These are phyloP conservation scores for Paedocypris micromegethes DNA, from an alignment of 2,797 vertebrate genomes.

Conservation along the genomic window DNA sequence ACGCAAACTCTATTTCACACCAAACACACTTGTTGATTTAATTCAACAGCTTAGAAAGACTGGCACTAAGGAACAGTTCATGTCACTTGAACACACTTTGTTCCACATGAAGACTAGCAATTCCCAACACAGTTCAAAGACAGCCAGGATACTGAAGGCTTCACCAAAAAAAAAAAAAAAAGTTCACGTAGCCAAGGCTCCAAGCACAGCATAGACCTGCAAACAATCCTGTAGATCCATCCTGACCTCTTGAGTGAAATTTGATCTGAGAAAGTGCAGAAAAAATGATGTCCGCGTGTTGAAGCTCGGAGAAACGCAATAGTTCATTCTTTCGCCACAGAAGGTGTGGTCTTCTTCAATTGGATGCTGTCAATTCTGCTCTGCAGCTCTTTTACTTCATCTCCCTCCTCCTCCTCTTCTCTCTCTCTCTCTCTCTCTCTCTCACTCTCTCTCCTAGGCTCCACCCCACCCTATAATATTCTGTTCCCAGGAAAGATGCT, in stretches of 20 bases:
- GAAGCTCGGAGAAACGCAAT: slow-evolving; percentile 9
- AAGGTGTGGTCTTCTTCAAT: slow-evolving; percentile 31
- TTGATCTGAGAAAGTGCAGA: too few species aligned
- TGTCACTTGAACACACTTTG: not conserved
- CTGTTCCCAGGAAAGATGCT: slow-evolving; percentile 54
- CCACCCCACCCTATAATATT: slow-evolving; percentile 15
- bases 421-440: slow-evolving; percentile 25
- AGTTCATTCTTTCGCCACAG: slow-evolving; percentile 14
- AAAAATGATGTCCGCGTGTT: not conserved
- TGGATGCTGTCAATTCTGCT: slow-evolving; percentile 37
- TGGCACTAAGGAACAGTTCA: not conserved
- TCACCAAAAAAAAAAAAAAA: too few species aligned
- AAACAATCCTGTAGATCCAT: too few species aligned
- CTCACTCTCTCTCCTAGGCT: slow-evolving; percentile 24
- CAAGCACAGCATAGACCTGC: too few species aligned
- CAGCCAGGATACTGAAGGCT: too few species aligned
- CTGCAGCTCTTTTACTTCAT: slow-evolving; percentile 38
- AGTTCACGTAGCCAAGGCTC: too few species aligned
- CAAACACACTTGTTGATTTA: not conserved
- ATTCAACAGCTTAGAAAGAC: not conserved
- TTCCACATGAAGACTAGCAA: too few species aligned
- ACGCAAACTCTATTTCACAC: not conserved
- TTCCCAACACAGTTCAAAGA: too few species aligned
- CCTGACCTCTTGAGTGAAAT: too few species aligned
- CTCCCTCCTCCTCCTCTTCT: slow-evolving; percentile 19